These are phyloP conservation scores for Catostomus latipinnis DNA, from an alignment of 2,797 vertebrate genomes.

Conservation along the genomic window DNA sequence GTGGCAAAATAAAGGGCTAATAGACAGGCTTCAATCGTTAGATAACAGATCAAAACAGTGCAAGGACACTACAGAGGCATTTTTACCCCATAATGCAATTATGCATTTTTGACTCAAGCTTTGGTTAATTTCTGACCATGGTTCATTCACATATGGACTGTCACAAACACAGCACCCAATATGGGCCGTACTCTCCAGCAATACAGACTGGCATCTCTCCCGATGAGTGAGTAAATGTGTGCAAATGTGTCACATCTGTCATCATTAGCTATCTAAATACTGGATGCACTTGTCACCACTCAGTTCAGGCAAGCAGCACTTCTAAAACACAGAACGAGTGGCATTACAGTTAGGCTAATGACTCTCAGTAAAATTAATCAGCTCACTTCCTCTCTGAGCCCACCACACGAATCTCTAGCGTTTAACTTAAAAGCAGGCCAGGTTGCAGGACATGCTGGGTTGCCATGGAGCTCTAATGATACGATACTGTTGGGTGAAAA, in stretches of 20 bases:
- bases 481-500: conserved; percentile 22
- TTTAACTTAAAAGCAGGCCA: background rate
- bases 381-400: conserved; percentile 33
- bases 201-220: background rate
- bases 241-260: conserved; percentile 20
- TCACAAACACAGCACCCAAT: background rate
- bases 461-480: conserved; percentile 43
- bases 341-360: conserved; percentile 25
- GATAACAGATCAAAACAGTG: no score
- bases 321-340: conserved; percentile 38
- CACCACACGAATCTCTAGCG: background rate
- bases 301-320: conserved; percentile 31
- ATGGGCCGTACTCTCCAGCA: background rate
- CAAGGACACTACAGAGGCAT: no score
- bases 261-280: conserved; percentile 31
- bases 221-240: background rate
- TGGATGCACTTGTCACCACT: conserved; percentile 39
- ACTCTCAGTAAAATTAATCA: conserved; percentile 38
- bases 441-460: conserved; percentile 22
- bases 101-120: no score
- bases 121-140: no score
- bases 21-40: no score
- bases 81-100: no score
- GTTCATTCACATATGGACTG: background rate
- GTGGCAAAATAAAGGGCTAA: no score